These are phyloP conservation scores for Pagrus major DNA, from an alignment of 2,113 vertebrate genomes.

Conservation along the genomic window DNA sequence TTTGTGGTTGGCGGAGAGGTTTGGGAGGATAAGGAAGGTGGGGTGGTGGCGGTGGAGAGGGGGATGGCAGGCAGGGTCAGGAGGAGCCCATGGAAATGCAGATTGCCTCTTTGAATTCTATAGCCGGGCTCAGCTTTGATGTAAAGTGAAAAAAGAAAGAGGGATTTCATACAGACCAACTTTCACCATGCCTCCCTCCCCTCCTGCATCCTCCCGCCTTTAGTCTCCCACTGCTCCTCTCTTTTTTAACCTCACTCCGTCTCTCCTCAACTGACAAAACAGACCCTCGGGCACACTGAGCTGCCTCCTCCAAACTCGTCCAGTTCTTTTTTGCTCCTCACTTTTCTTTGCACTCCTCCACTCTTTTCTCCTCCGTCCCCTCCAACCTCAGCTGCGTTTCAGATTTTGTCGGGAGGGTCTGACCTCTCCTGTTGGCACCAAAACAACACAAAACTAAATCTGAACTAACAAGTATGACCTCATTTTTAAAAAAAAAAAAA, in stretches of 20 bases:
- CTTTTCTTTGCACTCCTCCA: constrained; percentile 9
- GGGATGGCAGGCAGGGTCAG: constrained; percentile 59
- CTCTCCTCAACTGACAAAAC: constrained; percentile 73
- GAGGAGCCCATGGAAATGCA: constrained; percentile 83
- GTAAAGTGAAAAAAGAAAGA: constrained; percentile 66
- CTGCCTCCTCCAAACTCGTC: constrained; percentile 40
- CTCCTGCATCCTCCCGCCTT: constrained; percentile 39
- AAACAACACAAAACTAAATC: no score
- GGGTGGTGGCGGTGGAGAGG: constrained; percentile 30
- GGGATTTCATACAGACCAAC: constrained; percentile 76
- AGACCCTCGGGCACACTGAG: constrained; percentile 50
- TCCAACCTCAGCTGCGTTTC: constrained; percentile 1
- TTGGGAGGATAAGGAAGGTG: constrained; percentile 58
- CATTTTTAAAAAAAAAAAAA: background rate
- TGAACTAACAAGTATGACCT: background rate
- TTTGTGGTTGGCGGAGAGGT: constrained; percentile 51
- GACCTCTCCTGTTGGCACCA: background rate
- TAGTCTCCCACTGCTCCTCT: constrained; percentile 45
- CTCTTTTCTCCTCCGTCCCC: constrained; percentile 6
- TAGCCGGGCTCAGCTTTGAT: constrained; percentile 82
- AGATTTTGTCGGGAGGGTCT: constrained; percentile 1
- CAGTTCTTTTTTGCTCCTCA: constrained; percentile 19
- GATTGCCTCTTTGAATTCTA: constrained; percentile 81
- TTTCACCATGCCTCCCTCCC: constrained; percentile 67
- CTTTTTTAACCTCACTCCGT: constrained; percentile 37